phyloP scores from a whole-genome alignment of 2,888 invertebrate genomes.

The Lysandra bellargus region DNA sequence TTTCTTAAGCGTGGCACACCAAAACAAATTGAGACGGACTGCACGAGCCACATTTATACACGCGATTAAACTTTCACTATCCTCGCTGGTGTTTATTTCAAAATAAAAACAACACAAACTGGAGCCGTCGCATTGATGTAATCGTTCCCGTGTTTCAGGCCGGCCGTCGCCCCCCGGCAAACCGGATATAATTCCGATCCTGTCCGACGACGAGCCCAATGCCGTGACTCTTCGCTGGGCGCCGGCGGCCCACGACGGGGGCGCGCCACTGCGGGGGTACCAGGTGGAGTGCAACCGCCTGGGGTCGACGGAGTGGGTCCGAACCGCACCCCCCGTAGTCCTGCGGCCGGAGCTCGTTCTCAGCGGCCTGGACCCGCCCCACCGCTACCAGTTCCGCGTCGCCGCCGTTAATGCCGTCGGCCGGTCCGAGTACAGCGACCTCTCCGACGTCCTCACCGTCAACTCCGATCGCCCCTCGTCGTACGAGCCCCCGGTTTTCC shows the following conservation, averaged over 20 bases:
- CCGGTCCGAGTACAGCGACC: slow-evolving; percentile 89
- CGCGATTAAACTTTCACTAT: not conserved
- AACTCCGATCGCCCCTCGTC: slow-evolving; percentile 82
- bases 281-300: slow-evolving; percentile 85
- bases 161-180: slow-evolving; percentile 90
- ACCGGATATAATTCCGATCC: slow-evolving; percentile 87
- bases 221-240: slow-evolving; percentile 91
- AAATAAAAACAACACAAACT: not conserved
- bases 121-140: not conserved
- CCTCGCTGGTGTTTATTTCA: not conserved
- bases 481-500: slow-evolving; percentile 85
- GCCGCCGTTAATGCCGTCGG: slow-evolving; percentile 96
- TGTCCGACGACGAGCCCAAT: slow-evolving; percentile 88
- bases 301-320: slow-evolving; percentile 91
- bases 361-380: slow-evolving; percentile 91
- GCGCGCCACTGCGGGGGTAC: slow-evolving; percentile 91
- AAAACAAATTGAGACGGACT: slow-evolving; percentile 76
- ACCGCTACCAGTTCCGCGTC: slow-evolving; percentile 94
- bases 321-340: slow-evolving; percentile 87
- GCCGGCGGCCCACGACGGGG: slow-evolving; percentile 90
- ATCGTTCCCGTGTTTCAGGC: slow-evolving; percentile 76
- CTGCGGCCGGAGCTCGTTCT: slow-evolving; percentile 87
- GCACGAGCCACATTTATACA: slow-evolving; percentile 46
- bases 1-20: slow-evolving; percentile 74
- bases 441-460: slow-evolving; percentile 93